Conservation (phyloP, 2,888 invertebrate genomes). For the Gerosis bhagava region DNA sequence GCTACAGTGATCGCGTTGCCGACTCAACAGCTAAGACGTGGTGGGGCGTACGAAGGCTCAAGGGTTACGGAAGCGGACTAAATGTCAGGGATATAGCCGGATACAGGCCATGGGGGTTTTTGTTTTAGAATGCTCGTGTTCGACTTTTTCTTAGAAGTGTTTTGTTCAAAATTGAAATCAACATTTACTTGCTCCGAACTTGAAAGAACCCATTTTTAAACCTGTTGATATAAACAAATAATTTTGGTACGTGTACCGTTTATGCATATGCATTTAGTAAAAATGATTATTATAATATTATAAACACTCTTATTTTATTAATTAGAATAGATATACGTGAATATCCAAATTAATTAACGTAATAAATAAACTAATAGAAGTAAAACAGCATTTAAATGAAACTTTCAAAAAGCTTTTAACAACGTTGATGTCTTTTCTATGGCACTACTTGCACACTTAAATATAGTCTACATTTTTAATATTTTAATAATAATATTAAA, state of each 20-base stretch:
- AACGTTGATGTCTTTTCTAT: slow-evolving; percentile 39
- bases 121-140: slow-evolving; percentile 5
- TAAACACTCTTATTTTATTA: no score
- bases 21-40: slow-evolving; percentile 47
- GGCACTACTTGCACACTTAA: not conserved
- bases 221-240: no score
- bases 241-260: no score
- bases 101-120: slow-evolving; percentile 37
- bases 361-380: no score
- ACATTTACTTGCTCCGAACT: no score
- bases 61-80: slow-evolving; percentile 56
- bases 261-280: no score
- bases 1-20: slow-evolving; percentile 41
- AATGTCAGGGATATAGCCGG: slow-evolving; percentile 70
- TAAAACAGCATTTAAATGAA: no score
- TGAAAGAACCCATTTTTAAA: no score
- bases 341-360: no score
- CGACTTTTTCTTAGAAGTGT: no score
- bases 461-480: not conserved
- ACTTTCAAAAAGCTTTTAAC: not conserved
- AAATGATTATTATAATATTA: no score
- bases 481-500: not conserved
- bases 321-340: no score
- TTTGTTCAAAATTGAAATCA: slow-evolving; percentile 1
- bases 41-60: slow-evolving; percentile 36